Base-by-base conservation (phyloP, 2,888 invertebrate species). In the Thecophora atra region DNA sequence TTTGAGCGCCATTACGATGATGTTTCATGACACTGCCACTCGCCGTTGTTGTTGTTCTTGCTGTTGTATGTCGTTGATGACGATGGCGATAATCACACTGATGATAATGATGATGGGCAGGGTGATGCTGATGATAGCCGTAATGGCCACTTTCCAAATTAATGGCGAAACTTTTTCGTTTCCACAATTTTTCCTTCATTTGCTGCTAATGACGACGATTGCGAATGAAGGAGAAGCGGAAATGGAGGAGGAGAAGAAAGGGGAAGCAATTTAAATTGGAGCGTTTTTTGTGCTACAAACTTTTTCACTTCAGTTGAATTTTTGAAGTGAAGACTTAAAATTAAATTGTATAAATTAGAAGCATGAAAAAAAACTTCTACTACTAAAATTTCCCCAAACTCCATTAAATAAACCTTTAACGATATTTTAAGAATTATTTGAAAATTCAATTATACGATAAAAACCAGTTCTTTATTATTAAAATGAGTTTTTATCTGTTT, bases 61-160 rank as follows among this genome's bases (percentile, higher is more conserved):
- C 63, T 76, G 72, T 62, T 73, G 65, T 15, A n/a, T 58, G 56
- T 37, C 67, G 72, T 13, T 67, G 67, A 51, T 65, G 74, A 17
- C 52, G 37, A 42, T 68, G 15, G 52, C 66, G 69, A 64, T 73
- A 52, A 47, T 73, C 68, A 62, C 68, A 47, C 11, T 56, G 65
- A 66, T 73, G 68, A 47, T 60, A 63, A 52, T 72, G 70, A 68
- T 72, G 73, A 75, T 75, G 70, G 68, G 71, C 66, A 71, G 26
- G 64, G 63, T 74, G 67, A 70, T 73, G 67, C 67, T 71, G 73
- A 70, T 73, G 76, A 75, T 76, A 73, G 70, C 73, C 72, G 76
- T 79, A 81, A 81, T 80, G 77, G 74, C 65, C 78, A 77, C 79
- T 78, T 79, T 81, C 78, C 58, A 77, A 77, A 81, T 79, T 78